phyloP scores from a whole-genome alignment of 2,113 vertebrate genomes.

The Ptilorrhoa leucosticta region DNA sequence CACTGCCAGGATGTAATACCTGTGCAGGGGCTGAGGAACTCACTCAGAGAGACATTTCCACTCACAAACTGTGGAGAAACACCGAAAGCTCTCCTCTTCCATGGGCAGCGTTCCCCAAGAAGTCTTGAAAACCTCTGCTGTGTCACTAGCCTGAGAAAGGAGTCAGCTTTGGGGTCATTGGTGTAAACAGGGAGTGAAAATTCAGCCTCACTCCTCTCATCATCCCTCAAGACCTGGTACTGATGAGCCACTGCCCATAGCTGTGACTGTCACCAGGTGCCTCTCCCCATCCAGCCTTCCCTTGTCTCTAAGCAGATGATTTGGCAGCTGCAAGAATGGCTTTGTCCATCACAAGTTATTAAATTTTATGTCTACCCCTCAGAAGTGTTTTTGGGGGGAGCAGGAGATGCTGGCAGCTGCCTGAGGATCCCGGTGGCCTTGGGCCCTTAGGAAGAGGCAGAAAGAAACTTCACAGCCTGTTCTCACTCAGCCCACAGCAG shows the following conservation, averaged over 20 bases:
- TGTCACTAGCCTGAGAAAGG: neutral
- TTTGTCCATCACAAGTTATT: neutral
- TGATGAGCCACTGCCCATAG: neutral
- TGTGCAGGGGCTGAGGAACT: neutral
- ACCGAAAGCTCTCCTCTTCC: neutral
- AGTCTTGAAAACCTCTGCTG: neutral
- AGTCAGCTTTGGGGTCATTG: neutral
- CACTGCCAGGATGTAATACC: neutral
- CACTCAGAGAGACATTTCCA: neutral
- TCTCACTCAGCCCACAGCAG: neutral
- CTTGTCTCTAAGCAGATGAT: neutral
- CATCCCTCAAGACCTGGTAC: neutral
- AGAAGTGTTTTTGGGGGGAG: neutral
- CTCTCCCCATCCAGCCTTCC: neutral
- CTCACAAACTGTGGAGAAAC: neutral
- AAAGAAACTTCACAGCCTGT: neutral
- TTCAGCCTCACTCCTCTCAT: neutral
- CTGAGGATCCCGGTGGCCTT: neutral
- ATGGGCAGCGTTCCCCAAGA: neutral
- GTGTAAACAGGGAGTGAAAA: neutral
- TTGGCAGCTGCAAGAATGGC: neutral
- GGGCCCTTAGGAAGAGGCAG: neutral
- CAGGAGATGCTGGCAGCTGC: neutral
- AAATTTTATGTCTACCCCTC: neutral
- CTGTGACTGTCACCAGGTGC: neutral